These are phyloP conservation scores for Hydrochoerus hydrochaeris DNA, from an alignment of 2,113 vertebrate species.

Conservation along the genomic window DNA sequence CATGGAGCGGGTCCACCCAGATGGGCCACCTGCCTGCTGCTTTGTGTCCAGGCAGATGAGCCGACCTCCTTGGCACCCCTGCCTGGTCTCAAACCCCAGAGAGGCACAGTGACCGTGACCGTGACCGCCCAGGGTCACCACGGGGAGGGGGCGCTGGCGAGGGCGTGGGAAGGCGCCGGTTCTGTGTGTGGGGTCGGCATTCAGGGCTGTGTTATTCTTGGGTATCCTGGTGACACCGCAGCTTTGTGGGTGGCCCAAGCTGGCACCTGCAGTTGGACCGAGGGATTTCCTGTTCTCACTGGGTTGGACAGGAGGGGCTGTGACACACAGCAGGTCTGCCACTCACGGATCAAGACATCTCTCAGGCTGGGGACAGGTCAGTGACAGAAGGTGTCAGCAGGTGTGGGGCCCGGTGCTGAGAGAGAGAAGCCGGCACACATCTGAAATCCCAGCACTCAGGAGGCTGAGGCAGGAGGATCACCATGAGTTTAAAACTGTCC, in stretches of 20 bases:
- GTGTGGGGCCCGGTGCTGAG: not conserved
- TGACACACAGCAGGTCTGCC: not conserved
- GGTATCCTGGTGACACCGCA: conserved; percentile 65
- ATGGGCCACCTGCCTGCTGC: not conserved
- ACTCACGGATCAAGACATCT: not conserved
- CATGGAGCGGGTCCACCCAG: not conserved
- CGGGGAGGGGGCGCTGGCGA: not conserved
- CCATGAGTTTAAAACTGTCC: not conserved
- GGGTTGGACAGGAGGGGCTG: not conserved
- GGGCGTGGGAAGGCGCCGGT: not conserved
- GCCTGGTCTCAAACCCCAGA: not conserved
- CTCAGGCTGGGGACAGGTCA: not conserved
- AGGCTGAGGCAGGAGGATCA: not conserved
- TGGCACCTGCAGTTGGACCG: conserved; percentile 42
- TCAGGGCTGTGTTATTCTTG: conserved; percentile 44
- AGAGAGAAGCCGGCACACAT: not conserved
- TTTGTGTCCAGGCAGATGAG: not conserved
- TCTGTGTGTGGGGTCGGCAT: not conserved
- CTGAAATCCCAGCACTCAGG: not conserved
- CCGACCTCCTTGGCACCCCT: not conserved
- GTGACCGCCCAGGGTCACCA: not conserved
- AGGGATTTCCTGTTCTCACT: not conserved
- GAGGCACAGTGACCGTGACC: not conserved
- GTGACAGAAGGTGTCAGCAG: not conserved
- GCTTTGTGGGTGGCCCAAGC: conserved; percentile 36